Evolutionary conservation across 37 sponge, comb jelly and placozoan species (phyloP).

Genomic region (Hormiphora californensis): DNA sequence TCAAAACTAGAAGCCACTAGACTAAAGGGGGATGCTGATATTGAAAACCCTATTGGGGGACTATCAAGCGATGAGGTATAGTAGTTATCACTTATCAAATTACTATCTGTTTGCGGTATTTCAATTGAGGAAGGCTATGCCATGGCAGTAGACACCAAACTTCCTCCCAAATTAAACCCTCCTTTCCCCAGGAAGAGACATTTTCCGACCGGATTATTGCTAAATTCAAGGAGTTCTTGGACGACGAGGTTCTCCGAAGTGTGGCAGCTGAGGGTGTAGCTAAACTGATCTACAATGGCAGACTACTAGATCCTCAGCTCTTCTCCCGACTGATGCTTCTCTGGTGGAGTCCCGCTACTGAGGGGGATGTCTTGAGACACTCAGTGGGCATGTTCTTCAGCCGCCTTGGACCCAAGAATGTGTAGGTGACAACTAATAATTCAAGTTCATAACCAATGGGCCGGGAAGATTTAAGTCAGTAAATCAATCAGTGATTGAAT

Average conservation of each 20-base stretch:
- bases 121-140: too few species aligned
- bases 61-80: too few species aligned
- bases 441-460: too few species aligned
- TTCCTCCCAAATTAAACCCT: too few species aligned
- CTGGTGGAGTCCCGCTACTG: constrained; percentile 33
- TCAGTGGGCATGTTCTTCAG: constrained; percentile 53
- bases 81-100: too few species aligned
- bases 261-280: constrained; percentile 46
- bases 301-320: constrained; percentile 26
- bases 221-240: constrained; percentile 44
- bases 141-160: too few species aligned
- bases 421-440: neutral
- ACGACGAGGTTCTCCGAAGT: constrained; percentile 53
- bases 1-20: too few species aligned
- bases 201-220: constrained; percentile 30
- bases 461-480: too few species aligned
- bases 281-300: constrained; percentile 36
- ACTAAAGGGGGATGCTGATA: too few species aligned
- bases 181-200: too few species aligned
- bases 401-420: neutral
- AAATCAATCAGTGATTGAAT: neutral
- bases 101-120: too few species aligned
- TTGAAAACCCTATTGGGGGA: too few species aligned
- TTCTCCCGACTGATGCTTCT: constrained; percentile 37
- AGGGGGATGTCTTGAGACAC: constrained; percentile 25